phyloP scores from a whole-genome alignment of 1,140 invertebrate genomes.

The Agrypnia vestita region DNA sequence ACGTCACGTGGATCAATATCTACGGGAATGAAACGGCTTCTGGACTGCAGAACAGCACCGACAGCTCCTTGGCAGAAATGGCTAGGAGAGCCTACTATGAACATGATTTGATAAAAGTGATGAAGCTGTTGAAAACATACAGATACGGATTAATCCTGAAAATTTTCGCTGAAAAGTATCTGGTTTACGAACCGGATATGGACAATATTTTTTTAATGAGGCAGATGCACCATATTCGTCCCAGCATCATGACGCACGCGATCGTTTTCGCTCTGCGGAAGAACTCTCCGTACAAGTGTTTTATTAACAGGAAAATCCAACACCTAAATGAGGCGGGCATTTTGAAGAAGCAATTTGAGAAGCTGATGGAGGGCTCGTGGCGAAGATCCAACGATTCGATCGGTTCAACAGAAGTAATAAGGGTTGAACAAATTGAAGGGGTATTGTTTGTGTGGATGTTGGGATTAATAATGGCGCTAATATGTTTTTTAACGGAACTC shows the following conservation, averaged over 20 bases:
- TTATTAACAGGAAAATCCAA: conserved; percentile 38
- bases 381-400: neutral
- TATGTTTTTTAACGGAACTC: conserved; percentile 23
- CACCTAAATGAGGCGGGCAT: conserved; percentile 35
- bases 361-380: neutral
- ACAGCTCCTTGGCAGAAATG: neutral
- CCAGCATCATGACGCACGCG: conserved; percentile 9
- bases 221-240: conserved; percentile 19
- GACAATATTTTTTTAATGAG: neutral
- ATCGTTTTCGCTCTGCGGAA: conserved; percentile 27
- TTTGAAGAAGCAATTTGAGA: neutral
- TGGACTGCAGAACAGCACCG: conserved; percentile 2
- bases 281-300: no score
- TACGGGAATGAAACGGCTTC: neutral
- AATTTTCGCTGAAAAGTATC: conserved; percentile 28
- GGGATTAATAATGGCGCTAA: neutral
- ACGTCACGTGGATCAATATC: conserved; percentile 25
- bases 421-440: conserved; percentile 13
- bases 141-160: conserved; percentile 24
- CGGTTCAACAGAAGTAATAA: neutral
- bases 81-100: neutral
- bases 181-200: neutral
- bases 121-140: neutral
- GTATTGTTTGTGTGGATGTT: neutral
- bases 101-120: neutral